Evolutionary conservation across 2,797 vertebrate species (phyloP).

Genomic region (Poeciliopsis paucimaculata): DNA sequence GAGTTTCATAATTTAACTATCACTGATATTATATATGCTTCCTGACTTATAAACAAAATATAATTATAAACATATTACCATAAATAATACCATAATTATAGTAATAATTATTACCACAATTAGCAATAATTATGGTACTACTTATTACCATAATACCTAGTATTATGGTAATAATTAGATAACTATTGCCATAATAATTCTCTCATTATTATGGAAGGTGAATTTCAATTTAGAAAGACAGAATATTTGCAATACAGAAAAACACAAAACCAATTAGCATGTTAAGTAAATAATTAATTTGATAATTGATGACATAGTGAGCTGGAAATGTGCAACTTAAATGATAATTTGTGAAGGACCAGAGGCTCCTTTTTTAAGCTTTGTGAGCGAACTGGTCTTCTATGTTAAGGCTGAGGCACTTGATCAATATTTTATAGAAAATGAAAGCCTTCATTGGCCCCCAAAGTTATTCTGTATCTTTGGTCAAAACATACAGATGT

Average conservation of each 20-base stretch:
- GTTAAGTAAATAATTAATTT: background rate
- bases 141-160: too few relatives aligned
- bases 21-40: background rate
- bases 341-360: background rate
- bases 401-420: background rate
- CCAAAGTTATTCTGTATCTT: background rate
- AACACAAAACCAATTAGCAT: background rate
- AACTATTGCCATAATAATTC: too few relatives aligned
- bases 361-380: background rate
- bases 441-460: background rate
- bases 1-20: background rate
- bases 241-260: background rate
- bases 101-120: too few relatives aligned
- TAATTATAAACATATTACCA: too few relatives aligned
- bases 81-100: too few relatives aligned
- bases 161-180: too few relatives aligned
- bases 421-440: background rate
- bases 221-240: background rate
- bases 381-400: background rate
- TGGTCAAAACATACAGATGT: background rate
- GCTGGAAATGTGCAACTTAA: background rate
- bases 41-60: background rate
- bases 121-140: too few relatives aligned
- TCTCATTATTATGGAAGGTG: background rate
- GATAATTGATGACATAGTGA: background rate